Base-by-base conservation (phyloP, 2,888 invertebrate genomes). In the Ypsolopha scabrella region DNA sequence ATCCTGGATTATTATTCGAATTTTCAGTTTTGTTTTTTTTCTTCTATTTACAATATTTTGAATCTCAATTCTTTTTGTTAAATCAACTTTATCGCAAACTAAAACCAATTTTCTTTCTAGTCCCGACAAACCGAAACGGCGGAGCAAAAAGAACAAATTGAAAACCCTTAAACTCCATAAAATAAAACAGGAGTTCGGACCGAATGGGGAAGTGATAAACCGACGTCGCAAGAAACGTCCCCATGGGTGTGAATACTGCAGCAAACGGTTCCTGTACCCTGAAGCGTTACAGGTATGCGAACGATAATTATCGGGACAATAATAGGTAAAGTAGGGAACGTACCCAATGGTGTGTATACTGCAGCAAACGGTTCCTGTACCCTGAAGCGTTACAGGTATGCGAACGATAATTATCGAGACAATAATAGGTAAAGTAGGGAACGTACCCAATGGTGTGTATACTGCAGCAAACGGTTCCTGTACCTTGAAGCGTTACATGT, bases 331-430 rank as follows among this genome's bases (percentile, higher is more conserved):
- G 68, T 7, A 64, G 69, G 53, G 72, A 72, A 51, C 55, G 85
- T 4, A 74, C 75, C 0, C 76, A 78, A 58, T 62, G 74, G 0
- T 85, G 85, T 56, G 72, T 75, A 50, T 83, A 65, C 54, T 85
- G 85, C 51, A 70, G 76, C 47, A 77, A 82, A 52, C 65, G 74
- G 33, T 85, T 85, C 60, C 60, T 83, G 0, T 83, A 83, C 50
- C 48, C 70, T 4, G 75, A 77, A 47, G 85, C 81, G 1, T 51
- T 85, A 37, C 68, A 79, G 54, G 41, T 49, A 33, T 9, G 9
- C 48, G 36, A 13, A 37, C 9, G 38, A 33, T 37, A 11, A 13
- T n/a, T 11, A 43, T 13, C 8, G 6, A 6, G 9, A 39, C 3
- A n/a, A 39, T 39, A 64, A 62, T 11, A 56, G 59, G 48, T 60